Evolutionary conservation across 2,797 vertebrate genomes (phyloP).

Genomic region (Scomberomorus guttatus): DNA sequence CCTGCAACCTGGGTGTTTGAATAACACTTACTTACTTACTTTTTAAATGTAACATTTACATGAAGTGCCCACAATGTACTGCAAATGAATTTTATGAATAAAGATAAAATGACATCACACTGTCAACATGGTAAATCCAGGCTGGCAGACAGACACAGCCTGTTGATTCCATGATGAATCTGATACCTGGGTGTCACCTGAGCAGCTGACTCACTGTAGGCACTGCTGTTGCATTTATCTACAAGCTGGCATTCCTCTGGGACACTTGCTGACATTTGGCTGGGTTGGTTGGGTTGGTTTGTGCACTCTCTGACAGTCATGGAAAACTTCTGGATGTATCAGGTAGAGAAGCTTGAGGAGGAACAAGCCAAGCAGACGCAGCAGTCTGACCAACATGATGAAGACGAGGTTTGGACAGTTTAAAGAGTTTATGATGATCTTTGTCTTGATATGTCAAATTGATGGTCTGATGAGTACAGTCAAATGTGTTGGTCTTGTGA

Average conservation of each 20-base stretch:
- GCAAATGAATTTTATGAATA: not conserved
- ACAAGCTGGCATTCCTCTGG: not conserved
- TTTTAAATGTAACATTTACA: not conserved
- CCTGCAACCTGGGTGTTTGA: not conserved
- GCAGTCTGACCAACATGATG: slow-evolving; percentile 10
- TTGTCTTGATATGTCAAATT: not conserved
- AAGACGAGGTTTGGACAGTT: slow-evolving; percentile 62
- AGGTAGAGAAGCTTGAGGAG: slow-evolving; percentile 76
- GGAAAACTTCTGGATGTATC: slow-evolving; percentile 82
- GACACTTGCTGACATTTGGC: slow-evolving; percentile 1
- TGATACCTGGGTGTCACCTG: slow-evolving; percentile 65
- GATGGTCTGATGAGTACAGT: not conserved
- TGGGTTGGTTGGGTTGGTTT: too few relatives aligned
- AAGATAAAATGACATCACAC: not conserved
- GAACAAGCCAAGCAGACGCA: slow-evolving; percentile 50
- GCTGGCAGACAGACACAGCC: not conserved
- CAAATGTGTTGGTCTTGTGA: not conserved
- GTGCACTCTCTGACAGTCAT: slow-evolving; percentile 43
- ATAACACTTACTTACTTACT: not conserved
- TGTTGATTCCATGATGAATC: slow-evolving; percentile 24
- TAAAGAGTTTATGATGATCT: not conserved
- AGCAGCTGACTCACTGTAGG: slow-evolving; percentile 22
- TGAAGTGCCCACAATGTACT: not conserved
- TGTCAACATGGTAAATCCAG: not conserved
- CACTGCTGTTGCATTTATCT: not conserved